Evolutionary conservation across 2,888 invertebrate species (phyloP), one percentile per base, ranked within the genome.

Genomic region (Parnassius orleans): DNA sequence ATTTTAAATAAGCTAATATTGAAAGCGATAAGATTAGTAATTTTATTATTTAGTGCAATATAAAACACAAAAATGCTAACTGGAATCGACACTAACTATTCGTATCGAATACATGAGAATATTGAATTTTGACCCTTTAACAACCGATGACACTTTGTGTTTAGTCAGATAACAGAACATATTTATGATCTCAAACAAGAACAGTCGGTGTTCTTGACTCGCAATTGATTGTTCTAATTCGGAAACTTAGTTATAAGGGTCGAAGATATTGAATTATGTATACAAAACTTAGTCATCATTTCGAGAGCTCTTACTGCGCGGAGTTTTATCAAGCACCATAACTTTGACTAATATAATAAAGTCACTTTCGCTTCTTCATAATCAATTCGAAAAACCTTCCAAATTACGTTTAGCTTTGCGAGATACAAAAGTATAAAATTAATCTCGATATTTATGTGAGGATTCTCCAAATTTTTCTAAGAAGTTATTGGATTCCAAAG

Each of bases 221-320:
- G 74, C 75, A 75, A 81, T 78, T 78, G 77, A 84, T 81, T 80
- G 79, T 72, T 76, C 68, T 76, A 79, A 83, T 81, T 81, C 75
- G 59, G 70, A 81, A 85, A 83, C 78, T 84, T 73, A 63, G 78
- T 84, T 82, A 82, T 71, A 80, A 80, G 80, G 81, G 83, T 80
- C 75, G 68, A 72, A 72, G 70, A 77, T 81, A 81, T 82, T 76
- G 72, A 83, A 80, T 83, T 80, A 79, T 76, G 74, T 72, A 63
- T 67, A 67, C 73, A 73, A 80, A 80, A 84, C 79, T 80, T 80
- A 73, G 67, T 65, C 68, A 67, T 66, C 71, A 66, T 69, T 70
- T 62, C 68, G 65, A 62, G 44, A n/a, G 46, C 59, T 67, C 58
- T 66, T 62, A 66, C 67, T 65, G 68, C 47, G 65, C 64, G 67